These are phyloP conservation scores for Alouatta palliata DNA, from an alignment of 2,113 vertebrate genomes.

Conservation along the genomic window DNA sequence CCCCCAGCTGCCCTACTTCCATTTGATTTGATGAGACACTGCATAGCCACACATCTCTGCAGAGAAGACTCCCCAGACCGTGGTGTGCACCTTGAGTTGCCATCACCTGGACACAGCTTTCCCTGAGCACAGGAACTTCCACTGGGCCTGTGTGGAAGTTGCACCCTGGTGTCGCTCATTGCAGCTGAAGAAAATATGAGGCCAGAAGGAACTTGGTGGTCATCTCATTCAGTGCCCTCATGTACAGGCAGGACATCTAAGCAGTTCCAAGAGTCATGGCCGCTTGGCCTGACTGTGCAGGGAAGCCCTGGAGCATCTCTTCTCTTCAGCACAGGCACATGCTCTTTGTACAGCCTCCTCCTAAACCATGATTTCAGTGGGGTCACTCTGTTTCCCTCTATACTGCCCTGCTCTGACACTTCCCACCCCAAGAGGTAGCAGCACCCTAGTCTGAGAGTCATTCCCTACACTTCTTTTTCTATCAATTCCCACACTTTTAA, in stretches of 20 bases:
- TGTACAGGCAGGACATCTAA: not conserved
- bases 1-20: not conserved
- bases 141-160: not conserved
- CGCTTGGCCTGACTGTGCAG: not conserved
- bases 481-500: not conserved
- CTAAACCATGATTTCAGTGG: not conserved
- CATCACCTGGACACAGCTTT: not conserved
- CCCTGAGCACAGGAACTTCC: not conserved
- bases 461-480: not conserved
- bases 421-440: not conserved
- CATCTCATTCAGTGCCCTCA: not conserved
- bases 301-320: not conserved
- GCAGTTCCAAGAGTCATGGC: not conserved
- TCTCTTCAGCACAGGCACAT: not conserved
- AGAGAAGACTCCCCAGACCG: rapidly evolving
- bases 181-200: not conserved
- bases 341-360: not conserved
- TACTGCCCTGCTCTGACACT: not conserved
- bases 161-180: not conserved
- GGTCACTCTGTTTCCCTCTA: not conserved
- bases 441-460: not conserved
- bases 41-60: not conserved
- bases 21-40: not conserved
- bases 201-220: not conserved
- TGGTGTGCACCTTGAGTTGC: not conserved